phyloP scores from a whole-genome alignment of 2,113 vertebrate genomes.

The Heterochromis multidens region DNA sequence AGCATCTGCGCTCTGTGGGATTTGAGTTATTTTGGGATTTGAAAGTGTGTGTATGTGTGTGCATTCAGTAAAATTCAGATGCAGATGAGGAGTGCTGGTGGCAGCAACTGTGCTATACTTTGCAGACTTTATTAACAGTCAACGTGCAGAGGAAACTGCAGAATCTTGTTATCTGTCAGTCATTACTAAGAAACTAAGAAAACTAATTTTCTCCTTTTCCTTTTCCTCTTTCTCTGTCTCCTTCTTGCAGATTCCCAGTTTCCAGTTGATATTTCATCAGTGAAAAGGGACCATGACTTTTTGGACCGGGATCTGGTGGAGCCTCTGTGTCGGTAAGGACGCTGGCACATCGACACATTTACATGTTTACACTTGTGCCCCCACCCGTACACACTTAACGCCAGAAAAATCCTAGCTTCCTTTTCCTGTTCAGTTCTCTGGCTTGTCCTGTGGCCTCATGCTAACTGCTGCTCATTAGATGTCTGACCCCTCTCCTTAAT shows the following conservation, averaged over 20 bases:
- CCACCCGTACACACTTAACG: background rate
- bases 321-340: slow-evolving; percentile 90
- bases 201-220: background rate
- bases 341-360: accelerated
- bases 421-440: background rate
- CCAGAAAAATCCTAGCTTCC: background rate
- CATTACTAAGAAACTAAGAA: background rate
- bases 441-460: background rate
- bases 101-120: background rate
- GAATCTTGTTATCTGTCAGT: slow-evolving; percentile 13
- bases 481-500: slow-evolving; percentile 48
- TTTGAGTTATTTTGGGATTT: slow-evolving; percentile 18
- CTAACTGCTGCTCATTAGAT: slow-evolving; percentile 38
- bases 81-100: background rate
- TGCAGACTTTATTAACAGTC: background rate
- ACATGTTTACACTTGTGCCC: background rate
- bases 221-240: background rate
- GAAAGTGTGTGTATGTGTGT: background rate
- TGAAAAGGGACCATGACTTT: slow-evolving; percentile 97
- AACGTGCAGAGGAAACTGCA: background rate
- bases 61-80: background rate
- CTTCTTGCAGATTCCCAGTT: slow-evolving; percentile 86
- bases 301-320: slow-evolving; percentile 97
- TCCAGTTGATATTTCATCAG: slow-evolving; percentile 91
- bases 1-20: slow-evolving; percentile 6